These are phyloP conservation scores for Molossus molossus DNA, from an alignment of 2,797 vertebrate species.

Conservation along the genomic window DNA sequence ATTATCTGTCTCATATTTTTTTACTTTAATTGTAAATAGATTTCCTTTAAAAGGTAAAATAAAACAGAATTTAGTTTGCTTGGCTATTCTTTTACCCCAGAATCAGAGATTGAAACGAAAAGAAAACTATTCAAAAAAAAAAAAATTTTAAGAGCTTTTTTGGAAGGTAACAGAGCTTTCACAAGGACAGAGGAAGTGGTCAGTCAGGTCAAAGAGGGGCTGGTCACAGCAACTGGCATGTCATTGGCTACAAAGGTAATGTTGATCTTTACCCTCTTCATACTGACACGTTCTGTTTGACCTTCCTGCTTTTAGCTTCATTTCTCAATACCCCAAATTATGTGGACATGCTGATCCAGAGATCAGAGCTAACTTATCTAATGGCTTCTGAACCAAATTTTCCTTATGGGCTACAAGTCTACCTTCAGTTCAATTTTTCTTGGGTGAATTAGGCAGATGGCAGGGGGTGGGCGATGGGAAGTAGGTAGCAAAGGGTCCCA, in stretches of 20 bases:
- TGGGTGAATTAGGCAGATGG: background rate
- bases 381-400: background rate
- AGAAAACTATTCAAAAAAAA: background rate
- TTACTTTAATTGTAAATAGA: background rate
- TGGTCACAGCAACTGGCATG: too few species aligned
- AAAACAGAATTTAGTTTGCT: background rate
- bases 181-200: background rate
- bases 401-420: background rate
- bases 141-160: background rate
- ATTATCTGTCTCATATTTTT: background rate
- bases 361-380: background rate
- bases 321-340: background rate
- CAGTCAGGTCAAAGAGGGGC: background rate
- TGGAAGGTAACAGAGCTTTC: background rate
- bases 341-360: background rate
- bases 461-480: background rate
- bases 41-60: background rate
- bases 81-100: background rate
- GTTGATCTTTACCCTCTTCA: too few species aligned
- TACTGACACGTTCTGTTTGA: background rate
- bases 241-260: background rate
- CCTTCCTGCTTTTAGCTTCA: too few species aligned
- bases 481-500: rapidly evolving
- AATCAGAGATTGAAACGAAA: background rate
- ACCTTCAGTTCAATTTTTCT: background rate